Conservation (phyloP, 2,797 vertebrate species). For the Sarcophilus harrisii region DNA sequence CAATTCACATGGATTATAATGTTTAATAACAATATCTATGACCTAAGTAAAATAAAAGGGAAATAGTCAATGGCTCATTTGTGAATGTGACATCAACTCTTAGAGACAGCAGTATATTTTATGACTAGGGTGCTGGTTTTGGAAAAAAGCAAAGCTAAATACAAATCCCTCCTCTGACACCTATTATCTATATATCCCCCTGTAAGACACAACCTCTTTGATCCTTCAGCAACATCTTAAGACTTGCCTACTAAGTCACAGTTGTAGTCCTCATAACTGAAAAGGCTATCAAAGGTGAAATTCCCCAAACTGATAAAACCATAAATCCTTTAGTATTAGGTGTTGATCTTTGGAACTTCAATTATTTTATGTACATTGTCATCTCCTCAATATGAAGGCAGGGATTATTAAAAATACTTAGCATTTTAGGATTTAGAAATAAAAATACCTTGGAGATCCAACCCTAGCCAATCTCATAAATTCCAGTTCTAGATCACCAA, state of each 20-base stretch:
- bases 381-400: not conserved
- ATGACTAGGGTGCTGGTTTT: not conserved
- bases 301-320: not conserved
- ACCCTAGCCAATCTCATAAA: not conserved
- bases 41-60: not conserved
- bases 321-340: not conserved
- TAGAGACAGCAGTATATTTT: not conserved
- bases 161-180: not conserved
- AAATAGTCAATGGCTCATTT: not conserved
- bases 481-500: not conserved
- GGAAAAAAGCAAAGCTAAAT: not conserved
- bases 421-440: not conserved
- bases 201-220: not conserved
- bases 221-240: not conserved
- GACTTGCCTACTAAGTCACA: not conserved
- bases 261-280: not conserved
- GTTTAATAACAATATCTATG: not conserved
- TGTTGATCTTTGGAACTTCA: not conserved
- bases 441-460: not conserved
- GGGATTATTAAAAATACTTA: not conserved
- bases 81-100: not conserved
- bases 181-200: not conserved
- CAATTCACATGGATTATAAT: not conserved
- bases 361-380: not conserved
- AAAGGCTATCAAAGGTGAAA: not conserved